A percentile compares a stretch with the other conserved stretches of the same genome.
These are phyloP conservation scores for Globodera rostochiensis DNA, from an alignment of 1,140 invertebrate genomes.

Conservation along the genomic window DNA sequence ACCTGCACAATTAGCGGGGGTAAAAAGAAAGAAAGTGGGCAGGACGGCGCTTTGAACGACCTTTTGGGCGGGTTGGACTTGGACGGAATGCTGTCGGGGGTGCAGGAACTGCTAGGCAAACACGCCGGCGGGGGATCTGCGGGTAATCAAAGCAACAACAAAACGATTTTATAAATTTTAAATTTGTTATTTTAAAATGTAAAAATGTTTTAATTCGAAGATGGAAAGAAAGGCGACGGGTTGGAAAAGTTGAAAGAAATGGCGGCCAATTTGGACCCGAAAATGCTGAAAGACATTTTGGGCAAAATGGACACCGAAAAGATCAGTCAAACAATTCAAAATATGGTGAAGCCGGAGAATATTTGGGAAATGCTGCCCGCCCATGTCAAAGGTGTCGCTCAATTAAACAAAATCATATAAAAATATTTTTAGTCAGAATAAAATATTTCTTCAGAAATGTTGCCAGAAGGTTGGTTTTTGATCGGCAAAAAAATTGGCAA, in stretches of 20 bases:
- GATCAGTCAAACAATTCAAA: background rate
- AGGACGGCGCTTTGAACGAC: background rate
- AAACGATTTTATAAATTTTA: background rate
- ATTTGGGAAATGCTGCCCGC: background rate
- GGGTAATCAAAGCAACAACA: background rate
- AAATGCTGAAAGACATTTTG: background rate
- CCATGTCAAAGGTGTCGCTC: background rate
- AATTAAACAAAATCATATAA: no score
- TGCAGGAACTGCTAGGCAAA: background rate
- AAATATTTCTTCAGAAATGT: background rate
- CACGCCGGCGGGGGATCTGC: background rate
- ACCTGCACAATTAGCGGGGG: background rate
- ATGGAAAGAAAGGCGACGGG: background rate
- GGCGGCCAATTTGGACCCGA: background rate
- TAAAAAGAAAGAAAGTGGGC: background rate
- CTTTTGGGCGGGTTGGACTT: background rate
- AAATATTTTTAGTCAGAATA: no score
- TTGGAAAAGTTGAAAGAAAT: background rate
- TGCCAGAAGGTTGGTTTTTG: background rate
- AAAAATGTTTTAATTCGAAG: background rate
- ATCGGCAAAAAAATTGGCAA: background rate
- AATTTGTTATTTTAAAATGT: background rate
- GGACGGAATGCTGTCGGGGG: background rate
- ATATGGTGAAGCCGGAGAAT: background rate
- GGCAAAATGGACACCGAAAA: constrained; percentile 6